Conservation (phyloP, 2,797 vertebrate species). For the Pangasius sanitwongsei region DNA sequence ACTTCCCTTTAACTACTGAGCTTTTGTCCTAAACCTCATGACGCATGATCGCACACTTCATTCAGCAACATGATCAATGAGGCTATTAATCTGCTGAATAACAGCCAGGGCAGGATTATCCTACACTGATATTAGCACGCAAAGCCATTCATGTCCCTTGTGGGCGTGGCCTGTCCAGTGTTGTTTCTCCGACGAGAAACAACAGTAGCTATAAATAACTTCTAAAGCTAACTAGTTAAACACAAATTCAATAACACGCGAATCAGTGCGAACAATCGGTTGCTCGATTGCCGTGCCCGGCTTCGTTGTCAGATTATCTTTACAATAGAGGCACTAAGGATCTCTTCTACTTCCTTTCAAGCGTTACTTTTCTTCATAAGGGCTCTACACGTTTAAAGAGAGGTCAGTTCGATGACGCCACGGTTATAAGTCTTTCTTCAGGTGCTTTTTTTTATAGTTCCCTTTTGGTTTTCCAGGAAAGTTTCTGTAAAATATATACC, state of each 20-base stretch:
- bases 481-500: no score
- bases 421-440: not conserved
- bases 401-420: not conserved
- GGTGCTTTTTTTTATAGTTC: not conserved
- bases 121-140: not conserved
- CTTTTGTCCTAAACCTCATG: not conserved
- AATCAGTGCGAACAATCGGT: not conserved
- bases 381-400: not conserved
- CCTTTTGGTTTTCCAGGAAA: not conserved
- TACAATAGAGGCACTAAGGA: no score
- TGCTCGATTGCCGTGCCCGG: not conserved
- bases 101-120: not conserved
- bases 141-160: no score
- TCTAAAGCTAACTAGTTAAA: not conserved
- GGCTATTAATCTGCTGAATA: not conserved
- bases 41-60: not conserved
- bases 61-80: not conserved
- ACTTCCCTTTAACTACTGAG: constrained; percentile 40
- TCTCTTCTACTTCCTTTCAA: not conserved
- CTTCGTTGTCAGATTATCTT: not conserved
- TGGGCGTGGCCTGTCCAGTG: not conserved
- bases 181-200: not conserved
- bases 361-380: not conserved
- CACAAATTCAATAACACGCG: not conserved
- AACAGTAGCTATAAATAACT: not conserved